A percentile compares a stretch with the other conserved stretches of the same genome.
Evolutionary conservation across 2,888 invertebrate species (phyloP).

Genomic region (Lasioglossum pauxillum): DNA sequence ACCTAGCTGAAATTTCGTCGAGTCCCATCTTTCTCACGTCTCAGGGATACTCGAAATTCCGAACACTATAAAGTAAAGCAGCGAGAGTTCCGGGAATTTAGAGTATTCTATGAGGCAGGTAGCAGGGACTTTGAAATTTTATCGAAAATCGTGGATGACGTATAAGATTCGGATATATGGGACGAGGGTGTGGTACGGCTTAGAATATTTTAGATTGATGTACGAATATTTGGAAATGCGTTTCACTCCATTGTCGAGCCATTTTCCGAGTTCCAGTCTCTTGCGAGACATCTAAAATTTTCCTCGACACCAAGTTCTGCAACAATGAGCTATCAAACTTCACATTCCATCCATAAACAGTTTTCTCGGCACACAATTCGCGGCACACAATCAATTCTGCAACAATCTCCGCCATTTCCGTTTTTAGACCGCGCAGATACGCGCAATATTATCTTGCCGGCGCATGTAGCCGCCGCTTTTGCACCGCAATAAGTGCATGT

Average conservation of each 20-base stretch:
- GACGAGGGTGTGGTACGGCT: background rate
- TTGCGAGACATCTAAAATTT: background rate
- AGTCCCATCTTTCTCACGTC: constrained; percentile 8
- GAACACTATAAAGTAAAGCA: constrained; percentile 14
- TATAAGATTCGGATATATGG: background rate
- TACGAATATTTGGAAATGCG: background rate
- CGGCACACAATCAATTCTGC: constrained; percentile 70
- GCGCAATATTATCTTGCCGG: constrained; percentile 67
- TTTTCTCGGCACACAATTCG: constrained; percentile 63
- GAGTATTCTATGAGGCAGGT: constrained; percentile 1
- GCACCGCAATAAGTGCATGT: constrained; percentile 30
- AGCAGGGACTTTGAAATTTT: constrained; percentile 9
- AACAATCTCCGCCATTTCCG: constrained; percentile 64
- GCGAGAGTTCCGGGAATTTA: constrained; percentile 6
- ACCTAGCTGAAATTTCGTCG: background rate
- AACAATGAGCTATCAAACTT: background rate
- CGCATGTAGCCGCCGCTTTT: constrained; percentile 44
- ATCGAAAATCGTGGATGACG: background rate
- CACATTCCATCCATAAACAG: background rate
- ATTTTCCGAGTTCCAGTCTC: background rate
- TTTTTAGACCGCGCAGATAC: constrained; percentile 58
- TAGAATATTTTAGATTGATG: background rate
- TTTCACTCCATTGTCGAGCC: background rate
- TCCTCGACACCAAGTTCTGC: background rate
- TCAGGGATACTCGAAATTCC: constrained; percentile 7